Evolutionary conservation across 1,140 invertebrate genomes (phyloP), one percentile per base, ranked within the genome.

Genomic region (Drosophila lowei): DNA sequence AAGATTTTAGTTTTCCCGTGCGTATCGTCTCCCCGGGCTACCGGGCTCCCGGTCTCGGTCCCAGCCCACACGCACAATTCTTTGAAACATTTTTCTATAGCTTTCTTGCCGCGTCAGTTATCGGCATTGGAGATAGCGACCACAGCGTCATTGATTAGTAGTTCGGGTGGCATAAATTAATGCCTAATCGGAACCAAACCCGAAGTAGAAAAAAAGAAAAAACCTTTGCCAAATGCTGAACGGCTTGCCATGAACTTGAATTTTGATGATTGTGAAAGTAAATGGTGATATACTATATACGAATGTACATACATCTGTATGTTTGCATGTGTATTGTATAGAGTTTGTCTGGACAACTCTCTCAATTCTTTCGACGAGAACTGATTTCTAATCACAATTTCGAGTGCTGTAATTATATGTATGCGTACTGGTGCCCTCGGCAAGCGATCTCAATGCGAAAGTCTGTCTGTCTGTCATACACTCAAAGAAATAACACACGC

Each of bases 321-420:
- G n/a, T n/a, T n/a, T n/a, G n/a, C n/a, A 9, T 50, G 9, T 50
- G 15, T 2, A 52, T 15, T 2, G 30, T 5, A 30, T 0, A 3
- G 0, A 30, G 30, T 9, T 8, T 30, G 28, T 30, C 28, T 28
- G 30, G 30, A 34, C 8, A 21, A 43, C 44, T 56, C 23, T 55
- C 23, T 48, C 47, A 25, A 46, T 56, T 72, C 44, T 53, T 47
- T 8, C n/a, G 44, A 80, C 80, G 58, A 70, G 72, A 80, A 77
- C 73, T 60, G 80, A 86, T 85, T 85, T 86, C 81, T 86, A 85
- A 85, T 85, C 73, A 85, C 73, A 46, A 61, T 57, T 73, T 81
- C 58, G 77, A 77, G 64, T 80, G 73, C 64, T 53, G 77, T 81
- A 86, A 88, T 85, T 86, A 86, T 77, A 81, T 86, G 77, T 38